Evolutionary conservation across 2,113 vertebrate species (phyloP).

Genomic region (Axis porcinus): DNA sequence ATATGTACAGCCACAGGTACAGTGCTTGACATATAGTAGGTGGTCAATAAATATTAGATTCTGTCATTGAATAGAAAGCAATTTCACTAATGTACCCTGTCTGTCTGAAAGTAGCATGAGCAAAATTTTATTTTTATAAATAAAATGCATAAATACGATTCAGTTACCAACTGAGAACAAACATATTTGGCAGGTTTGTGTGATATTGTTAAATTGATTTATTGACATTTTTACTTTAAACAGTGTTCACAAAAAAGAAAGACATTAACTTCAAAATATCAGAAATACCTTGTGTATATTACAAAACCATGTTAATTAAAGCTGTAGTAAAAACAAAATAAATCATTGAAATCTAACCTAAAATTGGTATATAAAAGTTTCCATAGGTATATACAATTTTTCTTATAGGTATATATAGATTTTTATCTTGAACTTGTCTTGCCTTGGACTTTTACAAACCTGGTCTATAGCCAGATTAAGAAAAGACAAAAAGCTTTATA

Average conservation of each 20-base stretch:
- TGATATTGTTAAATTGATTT: neutral
- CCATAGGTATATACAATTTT: neutral
- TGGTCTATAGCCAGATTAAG: neutral
- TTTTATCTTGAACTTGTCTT: neutral
- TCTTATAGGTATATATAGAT: neutral
- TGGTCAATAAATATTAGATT: neutral
- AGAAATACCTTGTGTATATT: neutral
- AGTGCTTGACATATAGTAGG: neutral
- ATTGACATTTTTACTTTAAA: neutral
- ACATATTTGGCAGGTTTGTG: neutral
- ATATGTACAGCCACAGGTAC: neutral
- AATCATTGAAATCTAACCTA: neutral
- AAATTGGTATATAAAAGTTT: neutral
- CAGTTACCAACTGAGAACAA: neutral
- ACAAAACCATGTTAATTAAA: neutral
- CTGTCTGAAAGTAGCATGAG: neutral
- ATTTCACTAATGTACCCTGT: neutral
- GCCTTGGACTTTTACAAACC: neutral
- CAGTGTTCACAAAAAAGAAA: neutral
- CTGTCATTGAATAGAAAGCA: neutral
- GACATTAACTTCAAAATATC: slow-evolving; percentile 11
- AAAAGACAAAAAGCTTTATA: neutral
- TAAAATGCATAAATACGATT: neutral
- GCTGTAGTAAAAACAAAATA: neutral
- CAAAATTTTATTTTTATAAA: neutral